These are phyloP conservation scores for Drosophila greeni DNA, from an alignment of 2,888 invertebrate genomes.

Conservation along the genomic window DNA sequence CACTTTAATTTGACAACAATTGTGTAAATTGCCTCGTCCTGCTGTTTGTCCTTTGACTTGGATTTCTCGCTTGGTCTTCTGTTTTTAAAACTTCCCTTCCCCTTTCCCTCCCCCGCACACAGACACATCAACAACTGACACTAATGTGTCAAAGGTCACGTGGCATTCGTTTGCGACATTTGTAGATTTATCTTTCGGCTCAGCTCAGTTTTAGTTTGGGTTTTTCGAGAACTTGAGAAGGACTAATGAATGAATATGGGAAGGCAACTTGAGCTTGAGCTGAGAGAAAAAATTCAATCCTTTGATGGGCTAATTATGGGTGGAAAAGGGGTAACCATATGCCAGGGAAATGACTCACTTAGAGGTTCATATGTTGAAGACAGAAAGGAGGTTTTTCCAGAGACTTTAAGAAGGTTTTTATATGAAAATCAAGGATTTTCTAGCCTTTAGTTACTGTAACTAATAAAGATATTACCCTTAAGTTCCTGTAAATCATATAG, in stretches of 20 bases:
- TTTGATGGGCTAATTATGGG: constrained; percentile 17
- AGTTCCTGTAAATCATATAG: neutral
- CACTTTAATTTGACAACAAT: constrained; percentile 78
- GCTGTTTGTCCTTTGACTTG: constrained; percentile 64
- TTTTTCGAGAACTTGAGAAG: constrained; percentile 33
- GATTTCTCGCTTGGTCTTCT: constrained; percentile 37
- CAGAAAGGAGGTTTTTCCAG: too few relatives aligned
- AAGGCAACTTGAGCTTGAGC: constrained; percentile 12
- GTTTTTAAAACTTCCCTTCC: constrained; percentile 31
- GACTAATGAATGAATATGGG: constrained; percentile 25
- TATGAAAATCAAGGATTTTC: neutral
- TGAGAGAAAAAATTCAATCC: constrained; percentile 1
- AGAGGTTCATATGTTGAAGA: neutral
- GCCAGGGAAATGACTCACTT: neutral
- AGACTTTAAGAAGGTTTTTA: neutral
- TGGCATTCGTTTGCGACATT: constrained; percentile 73
- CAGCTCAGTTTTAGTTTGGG: constrained; percentile 22
- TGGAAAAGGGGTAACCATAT: neutral
- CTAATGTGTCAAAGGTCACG: constrained; percentile 78
- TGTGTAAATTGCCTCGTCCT: constrained; percentile 72
- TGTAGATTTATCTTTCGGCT: constrained; percentile 61
- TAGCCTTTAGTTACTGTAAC: neutral
- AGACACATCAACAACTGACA: constrained; percentile 67
- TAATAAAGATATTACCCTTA: neutral
- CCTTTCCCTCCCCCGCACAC: neutral